phyloP scores from a whole-genome alignment of 2,113 vertebrate species.

The Silurus glanis region DNA sequence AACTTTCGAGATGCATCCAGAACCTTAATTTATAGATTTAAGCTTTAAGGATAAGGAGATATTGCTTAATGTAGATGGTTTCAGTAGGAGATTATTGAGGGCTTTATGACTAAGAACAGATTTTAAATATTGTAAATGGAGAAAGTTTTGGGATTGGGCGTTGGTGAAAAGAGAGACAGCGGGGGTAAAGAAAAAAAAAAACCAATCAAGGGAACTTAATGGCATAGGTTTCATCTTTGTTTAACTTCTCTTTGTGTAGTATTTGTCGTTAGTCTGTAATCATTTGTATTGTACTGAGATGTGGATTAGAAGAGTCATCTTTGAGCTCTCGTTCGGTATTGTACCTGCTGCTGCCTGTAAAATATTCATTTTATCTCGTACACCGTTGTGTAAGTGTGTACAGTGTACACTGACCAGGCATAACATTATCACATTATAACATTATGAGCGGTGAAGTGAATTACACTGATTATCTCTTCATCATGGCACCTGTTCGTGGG shows the following conservation, averaged over 20 bases:
- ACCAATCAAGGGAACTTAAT: neutral
- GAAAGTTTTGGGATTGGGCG: neutral
- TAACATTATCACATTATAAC: too few species aligned
- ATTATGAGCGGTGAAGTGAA: too few species aligned
- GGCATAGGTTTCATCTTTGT: neutral
- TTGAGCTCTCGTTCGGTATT: neutral
- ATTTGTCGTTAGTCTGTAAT: slow-evolving; percentile 17
- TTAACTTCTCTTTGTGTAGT: neutral
- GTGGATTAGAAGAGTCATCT: neutral
- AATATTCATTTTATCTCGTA: neutral
- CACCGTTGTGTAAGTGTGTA: too few species aligned
- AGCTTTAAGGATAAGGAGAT: neutral
- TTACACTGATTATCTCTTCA: too few species aligned
- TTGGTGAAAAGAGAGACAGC: neutral
- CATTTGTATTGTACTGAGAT: neutral
- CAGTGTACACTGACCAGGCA: too few species aligned
- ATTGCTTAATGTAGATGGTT: neutral
- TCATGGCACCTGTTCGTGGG: too few species aligned
- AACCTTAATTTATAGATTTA: neutral
- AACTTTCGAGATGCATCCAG: neutral
- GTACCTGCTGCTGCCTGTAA: neutral
- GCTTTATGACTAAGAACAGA: neutral
- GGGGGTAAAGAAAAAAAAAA: too few species aligned
- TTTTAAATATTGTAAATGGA: neutral
- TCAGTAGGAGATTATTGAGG: neutral